Evolutionary conservation across 2,113 vertebrate species (phyloP), one percentile per base, ranked within the genome.

Genomic region (Tenrec ecaudatus): DNA sequence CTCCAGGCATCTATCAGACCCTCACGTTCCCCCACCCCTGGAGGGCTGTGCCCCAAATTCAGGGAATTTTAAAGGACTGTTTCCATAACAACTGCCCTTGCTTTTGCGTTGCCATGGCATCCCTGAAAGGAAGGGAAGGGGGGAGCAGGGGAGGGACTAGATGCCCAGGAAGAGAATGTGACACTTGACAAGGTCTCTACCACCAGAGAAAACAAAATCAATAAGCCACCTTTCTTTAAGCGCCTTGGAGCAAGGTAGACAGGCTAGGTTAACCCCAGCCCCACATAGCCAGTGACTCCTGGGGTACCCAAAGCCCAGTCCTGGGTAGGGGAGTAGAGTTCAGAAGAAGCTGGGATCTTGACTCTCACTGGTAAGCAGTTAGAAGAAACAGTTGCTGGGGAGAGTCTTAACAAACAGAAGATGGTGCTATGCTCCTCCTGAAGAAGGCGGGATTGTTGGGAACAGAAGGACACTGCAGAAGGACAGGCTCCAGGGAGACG

Each of bases 21-120:
- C 87, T 82, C 40, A 85, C 85, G 33, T 89, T 76, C 68, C 71
- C 69, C 87, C 86, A 92, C 75, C 92, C 93, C 82, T 95, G 64
- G 84, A 96, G 95, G 95, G 96, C 94, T 97, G 86, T 97, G 97
- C 95, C 97, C 97, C 97, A 97, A 97, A 97, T 97, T 95, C 95
- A 94, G 75, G 78, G 64, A 96, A 95, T 97, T 96, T 95, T 96
- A 97, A 96, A 97, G 94, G 94, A 96, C 94, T 75, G 96, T 97
- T 96, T 93, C 97, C 93, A 97, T 95, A 94, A 95, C 96, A 94
- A 97, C 97, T 95, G 91, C 86, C 93, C 94, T 96, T 75, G 84
- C 93, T 97, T 95, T 92, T 89, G 60, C 0, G 96, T 97, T 97
- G 93, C 96, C 94, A 97, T 97, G 92, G 96, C 3, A n/a, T 96